phyloP scores from a whole-genome alignment of 2,888 invertebrate species.

The Oligia fasciuncula region DNA sequence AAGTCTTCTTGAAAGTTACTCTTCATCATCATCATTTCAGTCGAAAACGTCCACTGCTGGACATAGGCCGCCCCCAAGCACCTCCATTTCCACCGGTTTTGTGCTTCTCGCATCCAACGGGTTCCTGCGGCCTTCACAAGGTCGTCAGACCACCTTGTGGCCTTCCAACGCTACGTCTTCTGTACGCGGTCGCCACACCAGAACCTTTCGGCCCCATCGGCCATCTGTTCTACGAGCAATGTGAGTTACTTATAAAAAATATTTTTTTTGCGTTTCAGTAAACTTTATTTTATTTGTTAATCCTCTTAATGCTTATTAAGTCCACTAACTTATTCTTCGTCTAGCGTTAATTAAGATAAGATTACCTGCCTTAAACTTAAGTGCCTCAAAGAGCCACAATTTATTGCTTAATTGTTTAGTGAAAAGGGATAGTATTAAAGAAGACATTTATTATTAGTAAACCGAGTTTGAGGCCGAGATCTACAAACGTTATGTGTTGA shows the following conservation, averaged over 20 bases:
- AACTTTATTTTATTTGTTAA: background rate
- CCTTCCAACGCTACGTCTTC: too few species aligned
- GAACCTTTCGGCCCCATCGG: too few species aligned
- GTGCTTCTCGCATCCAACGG: too few species aligned
- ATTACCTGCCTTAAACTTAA: constrained; percentile 30
- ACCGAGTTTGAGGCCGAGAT: background rate
- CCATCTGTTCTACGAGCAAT: too few species aligned
- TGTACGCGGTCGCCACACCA: too few species aligned
- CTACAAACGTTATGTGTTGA: background rate
- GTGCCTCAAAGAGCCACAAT: constrained; percentile 47
- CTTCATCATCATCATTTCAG: too few species aligned
- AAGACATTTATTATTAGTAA: constrained; percentile 31
- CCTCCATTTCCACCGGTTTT: too few species aligned
- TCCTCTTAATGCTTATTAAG: constrained; percentile 11
- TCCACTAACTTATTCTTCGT: constrained; percentile 15
- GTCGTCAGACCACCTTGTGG: too few species aligned
- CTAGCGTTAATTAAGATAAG: constrained; percentile 41
- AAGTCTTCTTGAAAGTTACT: background rate
- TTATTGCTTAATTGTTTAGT: constrained; percentile 53
- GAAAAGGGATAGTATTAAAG: constrained; percentile 30
- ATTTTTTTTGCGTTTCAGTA: background rate
- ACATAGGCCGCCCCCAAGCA: too few species aligned
- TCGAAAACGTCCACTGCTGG: too few species aligned
- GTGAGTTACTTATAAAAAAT: background rate
- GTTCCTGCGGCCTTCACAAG: too few species aligned